These are phyloP conservation scores for Brachypteracias leptosomus DNA, from an alignment of 2,113 vertebrate species.

Conservation along the genomic window DNA sequence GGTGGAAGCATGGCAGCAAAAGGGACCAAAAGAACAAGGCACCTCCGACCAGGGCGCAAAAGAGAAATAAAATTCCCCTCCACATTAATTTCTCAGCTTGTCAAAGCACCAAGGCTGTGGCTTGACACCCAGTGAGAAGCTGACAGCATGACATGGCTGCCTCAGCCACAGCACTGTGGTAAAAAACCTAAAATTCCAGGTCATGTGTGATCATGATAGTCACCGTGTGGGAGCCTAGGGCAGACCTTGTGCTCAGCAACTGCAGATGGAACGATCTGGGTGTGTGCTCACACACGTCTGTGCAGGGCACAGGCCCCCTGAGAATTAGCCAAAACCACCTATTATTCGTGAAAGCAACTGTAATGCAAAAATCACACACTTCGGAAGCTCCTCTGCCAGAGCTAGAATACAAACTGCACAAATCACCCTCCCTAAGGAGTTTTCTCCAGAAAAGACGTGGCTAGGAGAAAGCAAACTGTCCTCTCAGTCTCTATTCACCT, in stretches of 20 bases:
- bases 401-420: background rate
- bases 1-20: background rate
- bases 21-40: background rate
- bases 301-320: background rate
- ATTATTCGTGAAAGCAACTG: background rate
- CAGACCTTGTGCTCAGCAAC: background rate
- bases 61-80: background rate
- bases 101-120: background rate
- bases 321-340: background rate
- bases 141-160: background rate
- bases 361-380: background rate
- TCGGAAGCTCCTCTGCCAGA: background rate
- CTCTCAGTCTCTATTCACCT: background rate
- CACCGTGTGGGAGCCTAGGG: background rate
- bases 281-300: no score
- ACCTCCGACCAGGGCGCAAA: background rate
- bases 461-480: background rate
- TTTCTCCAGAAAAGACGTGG: background rate
- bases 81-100: background rate
- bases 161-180: fast-evolving
- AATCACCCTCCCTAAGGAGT: background rate
- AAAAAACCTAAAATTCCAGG: fast-evolving
- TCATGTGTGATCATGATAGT: background rate
- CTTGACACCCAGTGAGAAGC: background rate
- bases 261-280: background rate